These are phyloP conservation scores for Cryptoprocta ferox DNA, from an alignment of 2,797 vertebrate species.

Conservation along the genomic window DNA sequence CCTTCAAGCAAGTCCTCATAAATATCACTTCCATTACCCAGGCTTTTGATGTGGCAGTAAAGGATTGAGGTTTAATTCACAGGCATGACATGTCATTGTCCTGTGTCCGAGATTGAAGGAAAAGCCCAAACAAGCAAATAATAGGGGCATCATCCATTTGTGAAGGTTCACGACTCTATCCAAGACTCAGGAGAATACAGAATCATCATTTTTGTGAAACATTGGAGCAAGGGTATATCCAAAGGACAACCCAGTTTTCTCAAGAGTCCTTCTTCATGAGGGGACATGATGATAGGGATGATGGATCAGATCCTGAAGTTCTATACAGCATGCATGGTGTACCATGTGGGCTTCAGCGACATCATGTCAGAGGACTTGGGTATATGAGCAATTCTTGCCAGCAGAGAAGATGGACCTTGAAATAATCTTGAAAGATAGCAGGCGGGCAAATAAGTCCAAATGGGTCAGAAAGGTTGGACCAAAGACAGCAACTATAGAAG, in stretches of 20 bases:
- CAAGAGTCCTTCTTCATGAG: neutral
- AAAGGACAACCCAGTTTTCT: neutral
- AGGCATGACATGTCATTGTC: neutral
- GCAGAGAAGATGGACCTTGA: neutral
- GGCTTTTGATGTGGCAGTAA: neutral
- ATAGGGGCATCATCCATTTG: neutral
- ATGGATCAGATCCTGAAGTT: neutral
- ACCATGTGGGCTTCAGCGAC: neutral
- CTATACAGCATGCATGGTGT: accelerated
- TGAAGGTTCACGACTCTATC: neutral
- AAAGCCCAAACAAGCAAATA: neutral
- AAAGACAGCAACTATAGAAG: neutral
- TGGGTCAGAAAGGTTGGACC: neutral
- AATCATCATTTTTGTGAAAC: neutral
- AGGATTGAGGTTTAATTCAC: neutral
- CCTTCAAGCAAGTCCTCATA: constrained; percentile 67
- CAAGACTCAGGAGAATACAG: neutral
- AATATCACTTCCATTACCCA: neutral
- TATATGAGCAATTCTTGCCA: neutral
- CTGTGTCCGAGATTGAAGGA: neutral
- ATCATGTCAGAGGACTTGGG: neutral
- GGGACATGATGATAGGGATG: no score
- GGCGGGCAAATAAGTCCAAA: neutral
- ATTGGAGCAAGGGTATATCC: neutral
- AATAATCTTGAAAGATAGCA: neutral